Base-by-base conservation (phyloP, 2,797 vertebrate species). In the Menidia menidia region DNA sequence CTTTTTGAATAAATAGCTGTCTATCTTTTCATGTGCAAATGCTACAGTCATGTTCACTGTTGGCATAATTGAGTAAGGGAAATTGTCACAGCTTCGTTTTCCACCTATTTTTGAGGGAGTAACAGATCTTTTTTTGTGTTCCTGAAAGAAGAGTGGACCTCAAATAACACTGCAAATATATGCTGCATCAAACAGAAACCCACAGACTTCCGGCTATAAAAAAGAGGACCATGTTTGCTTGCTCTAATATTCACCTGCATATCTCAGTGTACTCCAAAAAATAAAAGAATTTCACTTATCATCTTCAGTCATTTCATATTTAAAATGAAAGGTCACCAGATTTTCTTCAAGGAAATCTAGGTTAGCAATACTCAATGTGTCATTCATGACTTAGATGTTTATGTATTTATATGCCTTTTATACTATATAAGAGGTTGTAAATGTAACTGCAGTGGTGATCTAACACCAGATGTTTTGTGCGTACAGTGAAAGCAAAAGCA, bases 201-300 rank as follows among this genome's bases (percentile, higher is more conserved):
- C 18, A 66, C 62, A 68, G 42, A 35, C 13, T 54, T 9, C 59
- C 35, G 42, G 33, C 51, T 18, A 60, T 63, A 50, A 71, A 73
- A 82, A 7, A 45, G 35, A 70, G 68, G 60, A 58, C 54, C 79
- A 64, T 41, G 73, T 82, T 54, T 71, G 25, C 56, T 57, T 64
- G 57, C 4, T 60, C 3, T 50, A 68, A 47, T 69, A 70, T 65
- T 82, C 72, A 84, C 13, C 56, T 59, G 32, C 48, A 64, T 60
- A 81, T 81, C 77, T 75, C 42, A 52, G 47, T 12, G 16, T 60
- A 41, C 68, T 70, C 57, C 58, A 48, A 51, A 55, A 64, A 58
- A 12, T 1, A 43, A 45, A 47, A 32, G 25, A 18, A 58, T 57
- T 25, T 10, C 19, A 31, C 44, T 60, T 33, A 19, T 45, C 51